Conservation (phyloP, 2,888 invertebrate genomes). For the Caenorhabditis zanzibari region DNA sequence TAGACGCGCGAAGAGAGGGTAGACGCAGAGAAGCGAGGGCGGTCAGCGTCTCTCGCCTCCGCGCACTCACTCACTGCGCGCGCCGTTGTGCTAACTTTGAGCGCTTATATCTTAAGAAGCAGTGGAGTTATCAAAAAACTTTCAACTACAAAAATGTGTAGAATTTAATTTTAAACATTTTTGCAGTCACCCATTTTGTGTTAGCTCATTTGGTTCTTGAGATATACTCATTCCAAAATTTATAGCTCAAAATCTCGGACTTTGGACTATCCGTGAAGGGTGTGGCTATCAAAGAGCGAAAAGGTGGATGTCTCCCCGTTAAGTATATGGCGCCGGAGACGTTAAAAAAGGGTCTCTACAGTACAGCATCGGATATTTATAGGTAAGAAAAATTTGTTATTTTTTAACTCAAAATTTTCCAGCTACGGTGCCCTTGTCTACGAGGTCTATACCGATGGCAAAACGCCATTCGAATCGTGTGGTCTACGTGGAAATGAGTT, state of each 20-base stretch:
- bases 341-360: conserved; percentile 53
- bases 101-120: too few species aligned
- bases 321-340: conserved; percentile 67
- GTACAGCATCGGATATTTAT: conserved; percentile 58
- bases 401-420: conserved; percentile 17
- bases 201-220: neutral
- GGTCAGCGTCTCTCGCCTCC: too few species aligned
- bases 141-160: neutral
- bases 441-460: conserved; percentile 63
- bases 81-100: too few species aligned
- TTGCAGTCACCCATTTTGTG: neutral
- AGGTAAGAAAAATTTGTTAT: conserved; percentile 38
- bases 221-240: too few species aligned
- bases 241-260: conserved; percentile 69
- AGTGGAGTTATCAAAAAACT: neutral
- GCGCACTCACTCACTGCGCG: too few species aligned
- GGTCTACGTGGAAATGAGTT: conserved; percentile 42
- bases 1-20: too few species aligned
- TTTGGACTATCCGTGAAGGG: conserved; percentile 72
- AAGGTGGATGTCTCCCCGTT: conserved; percentile 55
- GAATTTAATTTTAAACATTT: neutral
- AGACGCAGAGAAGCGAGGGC: too few species aligned
- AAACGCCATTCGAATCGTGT: conserved; percentile 56
- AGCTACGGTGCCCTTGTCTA: conserved; percentile 66
- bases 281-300: conserved; percentile 49